Evolutionary conservation across 2,797 vertebrate genomes (phyloP).

Genomic region (Xiphophorus birchmanni): DNA sequence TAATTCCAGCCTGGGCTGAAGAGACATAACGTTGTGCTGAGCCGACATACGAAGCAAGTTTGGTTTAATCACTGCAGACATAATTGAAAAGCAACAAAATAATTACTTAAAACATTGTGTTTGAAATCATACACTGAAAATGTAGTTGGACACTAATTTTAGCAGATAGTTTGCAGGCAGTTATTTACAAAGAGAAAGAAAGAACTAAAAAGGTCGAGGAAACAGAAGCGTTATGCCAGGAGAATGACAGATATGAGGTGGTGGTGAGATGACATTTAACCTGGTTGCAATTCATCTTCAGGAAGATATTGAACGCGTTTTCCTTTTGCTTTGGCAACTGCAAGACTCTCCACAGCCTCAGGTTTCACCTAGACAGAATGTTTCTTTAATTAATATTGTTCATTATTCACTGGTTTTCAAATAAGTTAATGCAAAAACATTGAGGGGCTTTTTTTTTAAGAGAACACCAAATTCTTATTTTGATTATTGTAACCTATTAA

Average conservation of each 20-base stretch:
- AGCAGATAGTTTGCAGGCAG: background rate
- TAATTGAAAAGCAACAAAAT: background rate
- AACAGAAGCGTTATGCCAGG: background rate
- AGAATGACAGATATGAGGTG: background rate
- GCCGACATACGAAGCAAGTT: slow-evolving; percentile 65
- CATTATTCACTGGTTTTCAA: background rate
- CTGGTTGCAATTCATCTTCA: slow-evolving; percentile 70
- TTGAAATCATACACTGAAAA: background rate
- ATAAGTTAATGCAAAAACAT: background rate
- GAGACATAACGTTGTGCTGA: slow-evolving; percentile 59
- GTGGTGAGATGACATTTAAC: slow-evolving; percentile 66
- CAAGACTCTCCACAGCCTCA: slow-evolving; percentile 51
- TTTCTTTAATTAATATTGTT: background rate
- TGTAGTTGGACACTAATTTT: background rate
- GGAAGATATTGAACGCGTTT: slow-evolving; percentile 32
- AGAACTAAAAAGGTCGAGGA: slow-evolving; percentile 4
- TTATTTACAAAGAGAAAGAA: background rate
- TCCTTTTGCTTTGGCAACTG: slow-evolving; percentile 63
- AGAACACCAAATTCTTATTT: background rate
- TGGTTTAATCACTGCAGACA: slow-evolving; percentile 67
- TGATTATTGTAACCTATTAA: background rate
- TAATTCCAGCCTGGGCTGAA: slow-evolving; percentile 60
- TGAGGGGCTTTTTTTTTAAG: background rate
- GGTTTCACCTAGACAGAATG: slow-evolving; percentile 67
- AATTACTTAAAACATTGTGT: slow-evolving; percentile 3